Evolutionary conservation across 2,888 invertebrate species (phyloP), one percentile per base, ranked within the genome.

Genomic region (Drosophila ezoana): DNA sequence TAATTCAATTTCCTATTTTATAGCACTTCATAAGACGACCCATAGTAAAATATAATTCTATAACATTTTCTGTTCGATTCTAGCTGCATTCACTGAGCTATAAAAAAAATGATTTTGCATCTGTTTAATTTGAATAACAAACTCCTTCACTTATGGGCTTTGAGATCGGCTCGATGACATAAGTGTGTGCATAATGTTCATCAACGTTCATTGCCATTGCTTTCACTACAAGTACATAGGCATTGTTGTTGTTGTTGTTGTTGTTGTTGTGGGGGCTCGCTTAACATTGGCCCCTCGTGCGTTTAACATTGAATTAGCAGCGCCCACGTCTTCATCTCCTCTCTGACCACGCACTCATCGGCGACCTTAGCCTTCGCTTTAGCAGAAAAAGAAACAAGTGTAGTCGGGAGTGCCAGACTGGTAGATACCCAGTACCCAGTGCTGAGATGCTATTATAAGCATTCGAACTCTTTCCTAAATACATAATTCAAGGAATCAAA

Each of bases 291-390:
- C 60, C 57, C 61, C 66, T 64, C 60, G 58, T 74, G 51, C 23
- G 66, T 69, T 76, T 73, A 87, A 76, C 82, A 82, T 87, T 82
- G 88, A 84, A 69, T 79, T 81, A 70, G 48, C 70, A 79, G 82
- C 76, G 65, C 88, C 88, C 74, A 76, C 82, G 41, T 23, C 33
- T 59, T 23, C 37, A 18, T 10, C 52, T 48, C 59, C 57, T 48
- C 62, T 60, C 54, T 62, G 54, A 48, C 66, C 61, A 70, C 63
- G 44, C 61, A 68, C 28, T 44, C 23, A 58, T 33, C 49, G 10
- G 14, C 63, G 80, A 80, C 83, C 83, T 86, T 88, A 88, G 83
- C 83, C 83, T 83, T 88, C 80, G 78, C 53, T 52, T 72, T 59
- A 76, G 62, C 58, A 60, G 58, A 56, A 40, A 44, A n/a, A 40